Conservation (phyloP, 2,888 invertebrate species). For the Acronicta psi region DNA sequence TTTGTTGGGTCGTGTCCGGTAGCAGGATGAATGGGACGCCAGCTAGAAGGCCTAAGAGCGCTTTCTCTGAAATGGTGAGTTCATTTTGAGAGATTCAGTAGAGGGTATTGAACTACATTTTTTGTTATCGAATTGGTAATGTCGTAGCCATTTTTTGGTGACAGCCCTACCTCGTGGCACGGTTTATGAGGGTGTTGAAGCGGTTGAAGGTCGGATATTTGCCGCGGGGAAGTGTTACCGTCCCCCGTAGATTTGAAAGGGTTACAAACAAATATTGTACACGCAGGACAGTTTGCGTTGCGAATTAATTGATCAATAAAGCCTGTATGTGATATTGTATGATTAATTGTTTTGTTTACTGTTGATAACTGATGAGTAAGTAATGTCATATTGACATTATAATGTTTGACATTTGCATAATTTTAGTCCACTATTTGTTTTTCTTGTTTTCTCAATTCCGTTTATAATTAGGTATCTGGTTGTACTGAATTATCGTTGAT, state of each 20-base stretch:
- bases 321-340: conserved; percentile 35
- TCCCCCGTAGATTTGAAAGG: conserved; percentile 39
- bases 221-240: conserved; percentile 14
- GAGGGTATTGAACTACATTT: conserved; percentile 10
- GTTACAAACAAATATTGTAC: conserved; percentile 29
- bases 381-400: conserved; percentile 33
- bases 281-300: conserved; percentile 22
- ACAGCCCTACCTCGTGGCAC: conserved; percentile 26
- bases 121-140: conserved; percentile 2
- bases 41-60: conserved; percentile 83
- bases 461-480: not conserved
- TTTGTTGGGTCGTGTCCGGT: conserved; percentile 69
- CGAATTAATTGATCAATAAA: conserved; percentile 59
- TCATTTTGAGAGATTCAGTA: conserved; percentile 11
- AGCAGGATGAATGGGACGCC: conserved; percentile 86
- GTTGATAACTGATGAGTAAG: conserved; percentile 46
- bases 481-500: conserved; percentile 20
- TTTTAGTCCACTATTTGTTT: conserved; percentile 28
- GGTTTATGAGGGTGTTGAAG: conserved; percentile 19
- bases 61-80: conserved; percentile 85
- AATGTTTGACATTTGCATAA: conserved; percentile 36
- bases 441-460: conserved; percentile 16
- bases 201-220: conserved; percentile 29
- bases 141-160: not conserved
- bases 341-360: conserved; percentile 66